phyloP scores from a whole-genome alignment of 23 tunicate genomes.

The Trididemnum clinides region DNA sequence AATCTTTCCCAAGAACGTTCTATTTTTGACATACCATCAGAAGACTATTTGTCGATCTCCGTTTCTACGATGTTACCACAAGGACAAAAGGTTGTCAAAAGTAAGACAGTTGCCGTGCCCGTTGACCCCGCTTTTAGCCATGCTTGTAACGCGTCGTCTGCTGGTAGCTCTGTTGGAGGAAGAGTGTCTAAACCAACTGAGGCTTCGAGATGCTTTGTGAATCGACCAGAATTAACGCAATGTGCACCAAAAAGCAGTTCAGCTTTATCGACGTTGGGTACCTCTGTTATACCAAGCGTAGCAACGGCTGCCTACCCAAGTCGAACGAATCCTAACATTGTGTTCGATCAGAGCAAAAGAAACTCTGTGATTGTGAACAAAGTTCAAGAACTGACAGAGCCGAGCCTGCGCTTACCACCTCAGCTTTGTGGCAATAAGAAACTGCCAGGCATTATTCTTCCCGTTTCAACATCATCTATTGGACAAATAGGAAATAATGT shows the following conservation, averaged over 20 bases:
- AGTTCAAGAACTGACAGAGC: background rate
- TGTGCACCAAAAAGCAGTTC: background rate
- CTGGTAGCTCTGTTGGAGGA: background rate
- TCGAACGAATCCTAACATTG: background rate
- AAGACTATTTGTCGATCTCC: too few species aligned
- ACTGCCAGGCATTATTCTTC: constrained; percentile 27
- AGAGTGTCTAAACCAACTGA: background rate
- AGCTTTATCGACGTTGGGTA: too few species aligned
- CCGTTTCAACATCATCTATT: background rate
- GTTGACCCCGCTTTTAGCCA: constrained; percentile 49
- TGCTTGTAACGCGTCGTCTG: background rate
- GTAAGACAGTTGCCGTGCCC: constrained; percentile 77
- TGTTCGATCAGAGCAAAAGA: background rate
- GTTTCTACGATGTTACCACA: background rate
- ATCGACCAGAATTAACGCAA: too few species aligned
- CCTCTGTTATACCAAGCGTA: background rate
- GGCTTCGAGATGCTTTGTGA: background rate
- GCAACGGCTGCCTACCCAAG: background rate
- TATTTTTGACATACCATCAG: too few species aligned
- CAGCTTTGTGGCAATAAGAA: constrained; percentile 13
- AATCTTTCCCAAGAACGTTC: background rate
- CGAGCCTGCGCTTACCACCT: constrained; percentile 1
- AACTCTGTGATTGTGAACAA: background rate
- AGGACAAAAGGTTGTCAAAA: constrained; percentile 59
- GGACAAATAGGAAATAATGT: constrained; percentile 14